A percentile compares a stretch with the other conserved stretches of the same genome.
These are phyloP conservation scores for Ophthalmolycus amberensis DNA, from an alignment of 2,113 vertebrate genomes.

Conservation along the genomic window DNA sequence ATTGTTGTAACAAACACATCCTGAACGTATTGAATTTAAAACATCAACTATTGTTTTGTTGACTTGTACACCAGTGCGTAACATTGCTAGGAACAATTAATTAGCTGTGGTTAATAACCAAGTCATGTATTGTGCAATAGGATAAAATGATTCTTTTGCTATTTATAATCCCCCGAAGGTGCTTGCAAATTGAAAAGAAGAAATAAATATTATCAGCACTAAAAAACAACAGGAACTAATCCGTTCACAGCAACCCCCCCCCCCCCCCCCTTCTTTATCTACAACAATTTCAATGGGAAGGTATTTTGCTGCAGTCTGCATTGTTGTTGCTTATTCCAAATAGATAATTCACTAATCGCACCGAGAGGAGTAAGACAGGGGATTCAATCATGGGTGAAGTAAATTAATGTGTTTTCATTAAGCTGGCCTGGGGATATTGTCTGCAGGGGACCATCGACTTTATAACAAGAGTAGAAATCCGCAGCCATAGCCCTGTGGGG, in stretches of 20 bases:
- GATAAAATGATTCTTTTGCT: conserved; percentile 16
- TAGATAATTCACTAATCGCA: conserved; percentile 1
- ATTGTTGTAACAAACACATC: not conserved
- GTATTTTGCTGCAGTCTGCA: not conserved
- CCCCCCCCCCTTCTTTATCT: conserved; percentile 2
- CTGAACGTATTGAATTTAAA: not conserved
- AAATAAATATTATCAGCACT: not conserved
- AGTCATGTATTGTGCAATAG: conserved; percentile 6
- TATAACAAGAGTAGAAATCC: conserved; percentile 4
- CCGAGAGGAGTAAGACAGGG: not conserved
- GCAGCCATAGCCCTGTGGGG: not conserved
- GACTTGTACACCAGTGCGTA: not conserved
- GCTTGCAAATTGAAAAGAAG: conserved; percentile 30
- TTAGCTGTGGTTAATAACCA: conserved; percentile 3
- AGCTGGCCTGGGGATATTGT: not conserved
- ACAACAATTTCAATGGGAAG: not conserved
- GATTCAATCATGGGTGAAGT: conserved; percentile 1
- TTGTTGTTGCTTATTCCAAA: conserved; percentile 31
- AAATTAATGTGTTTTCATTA: conserved; percentile 3
- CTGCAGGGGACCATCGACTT: conserved; percentile 10
- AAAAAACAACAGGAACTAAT: conserved; percentile 24
- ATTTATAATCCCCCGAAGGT: conserved; percentile 1
- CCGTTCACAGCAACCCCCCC: not conserved
- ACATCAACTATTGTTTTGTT: conserved; percentile 10
- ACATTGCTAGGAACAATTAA: not conserved